Conservation (phyloP, 2,888 invertebrate genomes). For the Athalia circularis region DNA sequence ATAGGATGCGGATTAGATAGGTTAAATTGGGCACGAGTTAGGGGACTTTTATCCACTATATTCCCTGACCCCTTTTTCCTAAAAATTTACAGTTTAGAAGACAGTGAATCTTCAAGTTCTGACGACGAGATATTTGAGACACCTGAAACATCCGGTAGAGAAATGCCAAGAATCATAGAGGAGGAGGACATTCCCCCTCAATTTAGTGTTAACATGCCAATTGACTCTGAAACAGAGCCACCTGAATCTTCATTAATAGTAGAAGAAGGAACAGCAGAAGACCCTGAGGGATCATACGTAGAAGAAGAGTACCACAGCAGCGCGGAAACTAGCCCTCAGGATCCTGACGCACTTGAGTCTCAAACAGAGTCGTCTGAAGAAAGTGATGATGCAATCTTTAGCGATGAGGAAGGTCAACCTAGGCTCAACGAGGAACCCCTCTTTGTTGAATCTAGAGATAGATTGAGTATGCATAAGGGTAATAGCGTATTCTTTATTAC, state of each 20-base stretch:
- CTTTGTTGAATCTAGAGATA: constrained; percentile 34
- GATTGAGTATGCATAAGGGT: constrained; percentile 43
- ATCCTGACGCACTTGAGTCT: not conserved
- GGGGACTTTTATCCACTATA: constrained; percentile 74
- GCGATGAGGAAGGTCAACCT: not conserved
- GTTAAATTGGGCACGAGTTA: constrained; percentile 79
- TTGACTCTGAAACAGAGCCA: no score
- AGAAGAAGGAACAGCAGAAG: no score
- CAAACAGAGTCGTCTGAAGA: not conserved
- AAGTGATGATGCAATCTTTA: not conserved
- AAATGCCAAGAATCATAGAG: not conserved
- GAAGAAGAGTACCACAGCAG: no score
- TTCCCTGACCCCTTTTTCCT: constrained; percentile 71
- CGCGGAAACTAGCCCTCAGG: not conserved
- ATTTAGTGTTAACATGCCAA: no score
- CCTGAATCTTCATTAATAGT: no score
- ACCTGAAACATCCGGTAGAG: not conserved
- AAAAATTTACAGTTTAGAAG: not conserved
- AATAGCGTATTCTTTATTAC: constrained; percentile 45
- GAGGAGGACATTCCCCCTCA: not conserved
- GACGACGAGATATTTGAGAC: not conserved
- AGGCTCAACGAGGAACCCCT: not conserved
- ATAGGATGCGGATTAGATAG: constrained; percentile 83
- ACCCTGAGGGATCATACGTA: no score
- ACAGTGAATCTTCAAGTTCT: not conserved